Percentiles rank a stretch among this genome's conserved stretches.
Conservation (phyloP, 1,140 invertebrate species). For the Psix sp. region DNA sequence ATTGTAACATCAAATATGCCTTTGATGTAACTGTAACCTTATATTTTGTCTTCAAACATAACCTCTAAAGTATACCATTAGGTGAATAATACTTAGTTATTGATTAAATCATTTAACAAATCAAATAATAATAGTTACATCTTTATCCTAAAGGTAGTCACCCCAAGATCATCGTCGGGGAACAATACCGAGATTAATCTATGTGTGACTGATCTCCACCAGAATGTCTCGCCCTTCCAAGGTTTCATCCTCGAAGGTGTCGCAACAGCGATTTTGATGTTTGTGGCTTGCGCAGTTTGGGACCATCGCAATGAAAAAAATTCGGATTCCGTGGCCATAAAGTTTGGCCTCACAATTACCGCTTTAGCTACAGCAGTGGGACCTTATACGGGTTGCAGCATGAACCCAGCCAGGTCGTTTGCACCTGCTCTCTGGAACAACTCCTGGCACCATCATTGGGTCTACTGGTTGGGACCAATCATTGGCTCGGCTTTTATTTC, state of each 20-base stretch:
- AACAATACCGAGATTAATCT: conserved; percentile 13
- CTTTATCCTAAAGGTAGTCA: too few species aligned
- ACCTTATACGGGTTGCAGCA: conserved; percentile 85
- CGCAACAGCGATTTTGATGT: conserved; percentile 82
- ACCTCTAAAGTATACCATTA: too few species aligned
- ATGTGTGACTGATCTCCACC: conserved; percentile 49
- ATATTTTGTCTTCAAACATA: too few species aligned
- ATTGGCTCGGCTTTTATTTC: conserved; percentile 73
- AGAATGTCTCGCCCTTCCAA: conserved; percentile 42
- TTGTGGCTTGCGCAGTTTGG: conserved; percentile 83
- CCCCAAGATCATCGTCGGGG: conserved; percentile 2
- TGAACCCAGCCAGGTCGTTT: conserved; percentile 89
- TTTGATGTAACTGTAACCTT: too few species aligned
- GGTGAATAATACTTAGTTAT: too few species aligned
- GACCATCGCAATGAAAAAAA: conserved; percentile 76
- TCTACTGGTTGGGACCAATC: conserved; percentile 77
- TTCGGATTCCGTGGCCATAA: conserved; percentile 76
- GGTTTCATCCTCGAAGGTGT: conserved; percentile 81
- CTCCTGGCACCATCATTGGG: conserved; percentile 84
- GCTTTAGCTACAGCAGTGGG: conserved; percentile 75
- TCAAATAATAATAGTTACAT: too few species aligned
- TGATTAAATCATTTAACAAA: too few species aligned
- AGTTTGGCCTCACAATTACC: conserved; percentile 77
- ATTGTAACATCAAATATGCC: too few species aligned
- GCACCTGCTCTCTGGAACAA: conserved; percentile 86